Conservation (phyloP, 2,113 vertebrate genomes). For the Bungarus multicinctus region DNA sequence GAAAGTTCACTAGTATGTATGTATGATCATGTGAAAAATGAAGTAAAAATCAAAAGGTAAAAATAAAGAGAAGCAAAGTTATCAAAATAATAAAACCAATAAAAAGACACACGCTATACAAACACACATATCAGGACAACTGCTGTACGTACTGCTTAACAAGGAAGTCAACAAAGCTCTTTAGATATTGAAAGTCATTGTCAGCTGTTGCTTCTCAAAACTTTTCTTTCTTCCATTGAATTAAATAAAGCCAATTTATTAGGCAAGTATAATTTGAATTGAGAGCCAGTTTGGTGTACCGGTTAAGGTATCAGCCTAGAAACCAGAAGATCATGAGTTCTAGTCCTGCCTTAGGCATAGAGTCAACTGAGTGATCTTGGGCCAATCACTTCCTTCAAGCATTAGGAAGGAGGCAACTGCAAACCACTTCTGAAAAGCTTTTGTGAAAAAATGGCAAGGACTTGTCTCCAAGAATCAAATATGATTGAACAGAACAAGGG, state of each 20-base stretch:
- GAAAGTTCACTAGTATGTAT: not conserved
- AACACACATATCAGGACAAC: slow-evolving; percentile 4
- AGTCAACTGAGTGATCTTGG: not conserved
- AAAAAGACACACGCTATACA: not conserved
- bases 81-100: slow-evolving; percentile 7
- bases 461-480: not conserved
- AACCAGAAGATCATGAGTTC: not conserved
- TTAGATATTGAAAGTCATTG: not conserved
- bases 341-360: not conserved
- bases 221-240: not conserved
- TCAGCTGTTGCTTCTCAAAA: not conserved
- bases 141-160: not conserved
- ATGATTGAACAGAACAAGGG: not conserved
- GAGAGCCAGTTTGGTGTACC: not conserved
- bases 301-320: not conserved
- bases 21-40: not conserved
- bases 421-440: not conserved
- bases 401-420: not conserved
- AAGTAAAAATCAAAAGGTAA: not conserved
- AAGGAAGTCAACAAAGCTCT: not conserved
- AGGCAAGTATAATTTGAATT: not conserved
- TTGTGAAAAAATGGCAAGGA: not conserved
- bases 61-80: not conserved
- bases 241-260: not conserved
- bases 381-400: not conserved